Percentiles rank a stretch among this genome's conserved stretches.
Conservation (phyloP, 2,797 vertebrate genomes). For the Glyptemys insculpta region DNA sequence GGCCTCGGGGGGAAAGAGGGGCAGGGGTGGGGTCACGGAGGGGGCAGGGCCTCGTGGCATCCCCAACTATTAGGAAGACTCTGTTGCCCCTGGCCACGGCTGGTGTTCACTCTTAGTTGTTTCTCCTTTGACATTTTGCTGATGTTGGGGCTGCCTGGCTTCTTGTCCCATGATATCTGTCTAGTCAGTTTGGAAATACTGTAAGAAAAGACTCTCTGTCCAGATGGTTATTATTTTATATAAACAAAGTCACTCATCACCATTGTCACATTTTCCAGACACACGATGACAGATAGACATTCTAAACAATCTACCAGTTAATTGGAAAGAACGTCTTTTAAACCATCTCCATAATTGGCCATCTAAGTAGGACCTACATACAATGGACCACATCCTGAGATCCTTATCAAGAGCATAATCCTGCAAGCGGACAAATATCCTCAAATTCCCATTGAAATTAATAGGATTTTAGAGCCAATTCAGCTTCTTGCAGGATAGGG, state of each 20-base stretch:
- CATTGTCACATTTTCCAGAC: conserved; percentile 25
- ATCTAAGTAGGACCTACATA: neutral
- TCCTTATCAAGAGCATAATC: conserved; percentile 29
- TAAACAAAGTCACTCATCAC: neutral
- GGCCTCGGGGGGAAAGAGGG: no score
- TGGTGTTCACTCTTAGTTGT: neutral
- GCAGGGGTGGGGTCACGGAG: no score
- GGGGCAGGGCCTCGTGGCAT: no score
- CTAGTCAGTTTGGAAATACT: conserved; percentile 10
- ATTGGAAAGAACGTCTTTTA: neutral
- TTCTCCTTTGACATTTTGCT: conserved; percentile 9
- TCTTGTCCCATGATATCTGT: neutral
- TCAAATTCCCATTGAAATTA: conserved; percentile 23
- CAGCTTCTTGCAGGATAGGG: neutral
- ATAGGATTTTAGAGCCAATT: neutral
- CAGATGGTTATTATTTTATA: neutral
- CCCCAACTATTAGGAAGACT: no score
- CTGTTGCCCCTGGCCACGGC: no score
- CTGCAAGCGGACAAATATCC: conserved; percentile 7
- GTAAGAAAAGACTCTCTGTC: neutral
- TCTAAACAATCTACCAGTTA: neutral
- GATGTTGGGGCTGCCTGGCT: neutral
- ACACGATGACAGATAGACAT: conserved; percentile 23
- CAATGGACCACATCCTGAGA: neutral
- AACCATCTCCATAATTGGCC: neutral